phyloP scores from a whole-genome alignment of 1,140 invertebrate species.

The Bicyclus anynana region DNA sequence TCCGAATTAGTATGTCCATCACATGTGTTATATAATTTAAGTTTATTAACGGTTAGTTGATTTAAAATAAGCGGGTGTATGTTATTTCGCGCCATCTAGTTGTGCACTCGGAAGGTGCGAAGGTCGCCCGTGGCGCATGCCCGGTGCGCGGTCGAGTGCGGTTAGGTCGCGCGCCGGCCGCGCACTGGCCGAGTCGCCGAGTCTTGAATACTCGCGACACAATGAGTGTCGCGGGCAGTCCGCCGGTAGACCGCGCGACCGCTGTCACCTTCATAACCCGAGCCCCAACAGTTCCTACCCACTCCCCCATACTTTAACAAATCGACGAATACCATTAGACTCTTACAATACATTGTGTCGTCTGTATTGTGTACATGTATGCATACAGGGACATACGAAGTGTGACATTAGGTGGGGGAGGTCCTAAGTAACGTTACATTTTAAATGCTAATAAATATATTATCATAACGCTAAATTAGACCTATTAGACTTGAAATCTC shows the following conservation, averaged over 20 bases:
- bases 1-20: neutral
- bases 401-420: too few species aligned
- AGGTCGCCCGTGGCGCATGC: conserved; percentile 34
- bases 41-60: neutral
- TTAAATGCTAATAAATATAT: too few species aligned
- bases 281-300: conserved; percentile 6
- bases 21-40: conserved; percentile 6
- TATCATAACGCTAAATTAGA: too few species aligned
- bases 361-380: too few species aligned
- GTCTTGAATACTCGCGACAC: conserved; percentile 17
- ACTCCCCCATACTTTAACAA: conserved; percentile 37
- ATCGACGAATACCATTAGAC: conserved; percentile 39
- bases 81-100: conserved; percentile 37
- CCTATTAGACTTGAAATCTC: too few species aligned
- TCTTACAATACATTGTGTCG: conserved; percentile 17
- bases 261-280: conserved; percentile 51
- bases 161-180: conserved; percentile 53
- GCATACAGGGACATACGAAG: too few species aligned
- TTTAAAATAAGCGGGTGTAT: neutral
- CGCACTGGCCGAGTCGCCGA: conserved; percentile 47
- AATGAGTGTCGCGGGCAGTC: neutral
- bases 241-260: conserved; percentile 19
- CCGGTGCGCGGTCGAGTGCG: conserved; percentile 36
- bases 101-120: conserved; percentile 29
- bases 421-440: too few species aligned